Conservation (phyloP, 1,140 invertebrate species). For the Aphaenogaster rudis region DNA sequence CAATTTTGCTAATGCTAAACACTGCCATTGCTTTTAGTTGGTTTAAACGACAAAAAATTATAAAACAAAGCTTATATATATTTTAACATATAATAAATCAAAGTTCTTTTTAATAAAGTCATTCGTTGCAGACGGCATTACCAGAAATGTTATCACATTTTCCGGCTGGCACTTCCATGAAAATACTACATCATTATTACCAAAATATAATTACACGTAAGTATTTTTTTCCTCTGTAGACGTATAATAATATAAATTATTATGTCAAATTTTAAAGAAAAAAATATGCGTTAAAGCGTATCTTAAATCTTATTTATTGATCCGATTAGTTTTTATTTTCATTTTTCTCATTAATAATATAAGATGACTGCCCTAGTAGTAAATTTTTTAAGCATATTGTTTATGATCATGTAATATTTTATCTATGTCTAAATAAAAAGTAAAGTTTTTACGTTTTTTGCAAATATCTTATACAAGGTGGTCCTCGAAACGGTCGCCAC, state of each 20-base stretch:
- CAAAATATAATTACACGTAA: constrained; percentile 89
- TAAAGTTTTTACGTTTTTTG: background rate
- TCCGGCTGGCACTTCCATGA: constrained; percentile 94
- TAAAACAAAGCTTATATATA: background rate
- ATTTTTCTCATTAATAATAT: too few species aligned
- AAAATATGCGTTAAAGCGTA: background rate
- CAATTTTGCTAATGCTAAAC: background rate
- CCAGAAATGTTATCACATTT: constrained; percentile 93
- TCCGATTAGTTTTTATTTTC: background rate
- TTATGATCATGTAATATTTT: too few species aligned
- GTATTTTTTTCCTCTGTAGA: background rate
- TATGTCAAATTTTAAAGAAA: background rate
- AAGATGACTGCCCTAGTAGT: too few species aligned
- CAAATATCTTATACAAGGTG: background rate
- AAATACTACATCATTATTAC: constrained; percentile 92
- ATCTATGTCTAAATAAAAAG: background rate
- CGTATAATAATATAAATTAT: background rate
- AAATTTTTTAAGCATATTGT: too few species aligned
- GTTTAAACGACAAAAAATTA: too few species aligned
- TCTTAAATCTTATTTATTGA: too few species aligned
- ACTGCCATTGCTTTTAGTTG: background rate
- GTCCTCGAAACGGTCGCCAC: too few species aligned
- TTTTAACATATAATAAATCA: background rate
- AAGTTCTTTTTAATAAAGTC: constrained; percentile 15
- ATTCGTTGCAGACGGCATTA: constrained; percentile 88